These are phyloP conservation scores for Oryzias melastigma DNA, from an alignment of 2,113 vertebrate species.

Conservation along the genomic window DNA sequence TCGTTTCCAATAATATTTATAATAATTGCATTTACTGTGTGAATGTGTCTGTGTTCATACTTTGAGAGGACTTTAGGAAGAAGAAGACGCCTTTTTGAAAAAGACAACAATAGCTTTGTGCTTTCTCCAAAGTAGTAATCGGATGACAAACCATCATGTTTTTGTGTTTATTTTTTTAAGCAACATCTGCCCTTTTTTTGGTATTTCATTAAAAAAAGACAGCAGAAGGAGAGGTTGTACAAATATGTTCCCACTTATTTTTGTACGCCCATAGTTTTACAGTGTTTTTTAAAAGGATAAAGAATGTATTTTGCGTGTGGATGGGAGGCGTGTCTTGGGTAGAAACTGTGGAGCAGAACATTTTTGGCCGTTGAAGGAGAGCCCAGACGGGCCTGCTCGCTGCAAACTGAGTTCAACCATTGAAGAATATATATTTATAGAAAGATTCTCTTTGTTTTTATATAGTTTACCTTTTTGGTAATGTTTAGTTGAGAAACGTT, in stretches of 20 bases:
- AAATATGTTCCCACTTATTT: conserved; percentile 78
- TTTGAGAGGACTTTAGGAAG: background rate
- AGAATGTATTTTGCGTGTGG: conserved; percentile 69
- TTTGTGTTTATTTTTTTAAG: conserved; percentile 24
- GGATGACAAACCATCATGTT: conserved; percentile 26
- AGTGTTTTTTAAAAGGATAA: conserved; percentile 74
- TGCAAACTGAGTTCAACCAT: conserved; percentile 46
- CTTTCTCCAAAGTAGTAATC: conserved; percentile 47
- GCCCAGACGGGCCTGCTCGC: conserved; percentile 46
- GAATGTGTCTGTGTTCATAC: conserved; percentile 44
- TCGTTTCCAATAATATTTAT: conserved; percentile 7
- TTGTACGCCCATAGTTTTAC: conserved; percentile 78
- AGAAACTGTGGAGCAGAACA: background rate
- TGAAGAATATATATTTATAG: conserved; percentile 79
- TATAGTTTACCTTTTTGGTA: conserved; percentile 55
- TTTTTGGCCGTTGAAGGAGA: conserved; percentile 26
- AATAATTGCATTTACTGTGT: conserved; percentile 42
- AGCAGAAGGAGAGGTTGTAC: conserved; percentile 53
- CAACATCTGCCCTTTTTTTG: conserved; percentile 58
- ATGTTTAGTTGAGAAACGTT: conserved; percentile 66
- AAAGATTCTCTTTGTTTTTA: conserved; percentile 66
- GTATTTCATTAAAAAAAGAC: conserved; percentile 56
- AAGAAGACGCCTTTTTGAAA: too few species aligned
- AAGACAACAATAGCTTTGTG: too few species aligned
- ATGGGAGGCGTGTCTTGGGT: conserved; percentile 12